phyloP scores from a whole-genome alignment of 1,140 invertebrate species.

The Brachionus angularis region DNA sequence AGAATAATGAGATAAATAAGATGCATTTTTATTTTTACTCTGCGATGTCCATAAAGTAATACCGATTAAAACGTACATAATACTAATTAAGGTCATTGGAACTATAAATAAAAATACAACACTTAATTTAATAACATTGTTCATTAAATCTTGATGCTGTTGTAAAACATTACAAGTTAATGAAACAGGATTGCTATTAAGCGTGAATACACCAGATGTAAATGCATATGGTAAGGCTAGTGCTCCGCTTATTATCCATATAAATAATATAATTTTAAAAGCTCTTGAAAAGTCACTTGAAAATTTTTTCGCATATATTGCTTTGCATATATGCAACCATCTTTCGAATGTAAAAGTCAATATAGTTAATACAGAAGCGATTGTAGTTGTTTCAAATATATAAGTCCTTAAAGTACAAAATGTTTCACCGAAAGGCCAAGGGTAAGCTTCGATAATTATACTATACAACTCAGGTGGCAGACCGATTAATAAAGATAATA shows the following conservation, averaged over 20 bases:
- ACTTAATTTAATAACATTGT: constrained; percentile 32
- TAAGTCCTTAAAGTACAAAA: constrained; percentile 80
- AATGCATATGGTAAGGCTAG: constrained; percentile 68
- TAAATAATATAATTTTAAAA: constrained; percentile 70
- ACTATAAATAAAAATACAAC: constrained; percentile 57
- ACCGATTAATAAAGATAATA: constrained; percentile 72
- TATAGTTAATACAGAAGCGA: constrained; percentile 86
- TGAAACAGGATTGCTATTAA: background rate
- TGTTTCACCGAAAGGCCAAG: constrained; percentile 76
- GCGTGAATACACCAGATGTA: constrained; percentile 19
- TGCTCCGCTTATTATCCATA: constrained; percentile 73
- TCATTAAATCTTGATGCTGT: constrained; percentile 42
- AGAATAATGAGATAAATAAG: constrained; percentile 45
- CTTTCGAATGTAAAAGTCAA: constrained; percentile 88
- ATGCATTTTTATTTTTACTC: constrained; percentile 42
- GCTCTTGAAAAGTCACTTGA: constrained; percentile 73
- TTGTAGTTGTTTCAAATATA: constrained; percentile 80
- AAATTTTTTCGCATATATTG: constrained; percentile 78
- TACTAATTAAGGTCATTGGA: constrained; percentile 57
- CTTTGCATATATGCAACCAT: constrained; percentile 89
- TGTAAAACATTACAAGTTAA: constrained; percentile 47
- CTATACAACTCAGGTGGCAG: constrained; percentile 78
- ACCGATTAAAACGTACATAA: constrained; percentile 57
- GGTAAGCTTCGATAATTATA: constrained; percentile 73
- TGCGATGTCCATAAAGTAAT: constrained; percentile 52